Evolutionary conservation across 2,113 vertebrate genomes (phyloP).

Genomic region (Macroglossus sobrinus): DNA sequence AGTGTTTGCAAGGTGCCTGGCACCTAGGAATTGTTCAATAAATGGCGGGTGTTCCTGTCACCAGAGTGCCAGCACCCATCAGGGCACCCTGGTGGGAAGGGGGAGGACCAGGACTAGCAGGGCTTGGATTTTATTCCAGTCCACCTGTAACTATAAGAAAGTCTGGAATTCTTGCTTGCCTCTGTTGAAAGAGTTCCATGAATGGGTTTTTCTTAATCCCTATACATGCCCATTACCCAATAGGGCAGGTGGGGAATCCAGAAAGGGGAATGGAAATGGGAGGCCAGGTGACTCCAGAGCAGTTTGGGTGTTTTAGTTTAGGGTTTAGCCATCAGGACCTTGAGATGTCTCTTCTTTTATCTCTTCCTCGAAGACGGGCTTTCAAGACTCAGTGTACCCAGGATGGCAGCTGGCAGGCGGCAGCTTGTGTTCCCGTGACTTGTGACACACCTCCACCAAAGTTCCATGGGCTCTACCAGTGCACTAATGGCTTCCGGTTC

Average conservation of each 20-base stretch:
- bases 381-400: slow-evolving; percentile 97
- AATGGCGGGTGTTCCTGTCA: not conserved
- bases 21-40: not conserved
- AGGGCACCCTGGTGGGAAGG: not conserved
- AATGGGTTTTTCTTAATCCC: not conserved
- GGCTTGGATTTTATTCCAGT: not conserved
- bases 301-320: not conserved
- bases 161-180: not conserved
- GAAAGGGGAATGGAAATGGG: not conserved
- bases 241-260: not conserved
- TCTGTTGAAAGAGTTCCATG: not conserved
- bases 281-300: not conserved
- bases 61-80: not conserved
- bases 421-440: slow-evolving; percentile 93
- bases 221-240: fast-evolving
- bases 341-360: slow-evolving; percentile 12
- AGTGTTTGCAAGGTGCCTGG: not conserved
- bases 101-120: not conserved
- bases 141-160: not conserved
- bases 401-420: slow-evolving; percentile 94
- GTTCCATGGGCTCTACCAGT: slow-evolving; percentile 95
- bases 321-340: not conserved
- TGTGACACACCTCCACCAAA: slow-evolving; percentile 92
- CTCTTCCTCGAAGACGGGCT: slow-evolving; percentile 84
- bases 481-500: slow-evolving; percentile 94